Base-by-base conservation (phyloP, 2,797 vertebrate species). In the Sebastes dallii region DNA sequence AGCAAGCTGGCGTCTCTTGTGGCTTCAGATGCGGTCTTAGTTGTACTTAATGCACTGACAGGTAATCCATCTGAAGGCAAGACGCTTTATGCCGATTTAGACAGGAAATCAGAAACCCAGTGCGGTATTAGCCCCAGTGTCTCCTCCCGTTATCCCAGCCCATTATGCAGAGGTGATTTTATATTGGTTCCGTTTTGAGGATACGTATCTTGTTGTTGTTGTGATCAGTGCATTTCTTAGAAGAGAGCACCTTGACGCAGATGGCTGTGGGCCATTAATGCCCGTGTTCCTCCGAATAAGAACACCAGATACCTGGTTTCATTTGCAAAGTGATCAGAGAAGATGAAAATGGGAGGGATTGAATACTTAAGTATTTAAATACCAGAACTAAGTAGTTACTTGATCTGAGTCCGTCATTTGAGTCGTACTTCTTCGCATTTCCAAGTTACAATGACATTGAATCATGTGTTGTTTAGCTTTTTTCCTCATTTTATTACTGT, bases 11-110 rank as follows among this genome's bases (percentile, higher is more conserved):
- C 70, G 91, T 94, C 94, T 93, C 94, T 85, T 90, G 94, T 94
- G 94, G 93, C 91, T 91, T 93, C 83, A 91, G 92, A 94, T 94
- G 94, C 58, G 93, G 92, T 94, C 91, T 94, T 90, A 95, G 82
- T 93, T 94, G 90, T 95, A 92, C 95, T 94, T 95, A 96, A 95
- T 95, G 95, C 92, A 93, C 89, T 83, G 93, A 94, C 94, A 95
- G 94, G 93, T 95, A 95, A 95, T 96, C 94, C 90, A 96, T 95
- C 94, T 93, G 93, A 92, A 92, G 89, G 88, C 85, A 90, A 90
- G 88, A 90, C 91, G 87, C 91, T 92, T 94, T 91, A 94, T 93
- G 92, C 90, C 86, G 68, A 93, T 95, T 95, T 94, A 94, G 89
- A 93, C 89, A 88, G 84, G 95, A 95, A 95, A 96, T 93, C 90